Evolutionary conservation across 1,140 invertebrate genomes (phyloP), one percentile per base, ranked within the genome.

Genomic region (Scaptomyza montana): DNA sequence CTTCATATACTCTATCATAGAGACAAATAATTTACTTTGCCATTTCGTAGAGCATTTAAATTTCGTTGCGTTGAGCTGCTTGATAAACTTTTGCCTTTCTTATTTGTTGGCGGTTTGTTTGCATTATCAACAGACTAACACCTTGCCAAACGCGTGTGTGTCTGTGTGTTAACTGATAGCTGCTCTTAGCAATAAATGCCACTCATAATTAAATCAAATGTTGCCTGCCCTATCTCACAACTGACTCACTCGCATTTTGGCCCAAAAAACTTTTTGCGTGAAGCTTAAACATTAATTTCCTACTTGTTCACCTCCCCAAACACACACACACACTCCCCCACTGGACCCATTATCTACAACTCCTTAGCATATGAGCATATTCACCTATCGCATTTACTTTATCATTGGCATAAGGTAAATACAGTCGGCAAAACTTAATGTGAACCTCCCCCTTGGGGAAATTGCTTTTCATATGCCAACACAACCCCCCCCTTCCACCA

Each of bases 161-260:
- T 64, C 67, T 69, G 65, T 74, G 61, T 60, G 79, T 55, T 75
- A 76, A 72, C 74, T 80, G 81, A 80, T 86, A 78, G 65, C 68
- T 62, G 78, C 84, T 87, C 74, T 80, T 74, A 64, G 84, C 76
- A 75, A 91, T 91, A 91, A 90, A 89, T 91, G 90, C 90, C 90
- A 91, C 90, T 91, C 90, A 91, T 91, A 91, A 91, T 91, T 91
- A 91, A 91, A 91, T 91, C 90, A 91, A 91, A 90, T 90, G 86
- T 91, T 89, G 3, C 30, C 30, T 5, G 30, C 30, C 80, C 90
- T 85, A 82, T 74, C 75, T 57, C 25, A 47, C 63, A 67, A 41
- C 50, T 71, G 36, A 50, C 51, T 65, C 13, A 9, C 51, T 30
- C 13, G 3, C 30, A 5, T 28, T 43, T 28, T 56, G 45, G 45